Conservation (phyloP, 2,113 vertebrate genomes). For the Limanda limanda region DNA sequence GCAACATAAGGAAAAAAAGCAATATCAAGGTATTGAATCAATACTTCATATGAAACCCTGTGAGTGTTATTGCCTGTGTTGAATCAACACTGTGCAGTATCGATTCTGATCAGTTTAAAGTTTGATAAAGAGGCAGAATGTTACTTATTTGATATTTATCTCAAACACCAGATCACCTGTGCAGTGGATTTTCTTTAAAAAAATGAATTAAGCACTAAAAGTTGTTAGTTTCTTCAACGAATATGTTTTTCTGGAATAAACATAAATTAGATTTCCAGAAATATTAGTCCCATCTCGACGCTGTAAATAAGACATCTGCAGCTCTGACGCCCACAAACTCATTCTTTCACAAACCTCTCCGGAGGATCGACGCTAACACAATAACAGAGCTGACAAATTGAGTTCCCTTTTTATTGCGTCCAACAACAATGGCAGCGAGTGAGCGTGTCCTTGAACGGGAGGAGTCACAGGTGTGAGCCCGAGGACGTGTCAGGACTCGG, state of each 20-base stretch:
- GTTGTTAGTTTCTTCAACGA: background rate
- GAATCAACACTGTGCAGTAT: background rate
- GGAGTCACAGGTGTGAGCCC: slow-evolving; percentile 62
- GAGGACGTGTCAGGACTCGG: slow-evolving; percentile 53
- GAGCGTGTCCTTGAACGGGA: slow-evolving; percentile 66
- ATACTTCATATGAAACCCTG: too few species aligned
- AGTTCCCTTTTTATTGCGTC: slow-evolving; percentile 63
- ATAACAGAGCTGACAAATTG: slow-evolving; percentile 67
- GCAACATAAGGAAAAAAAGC: too few species aligned
- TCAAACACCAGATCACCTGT: background rate
- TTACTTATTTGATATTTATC: slow-evolving; percentile 14
- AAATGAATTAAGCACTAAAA: background rate
- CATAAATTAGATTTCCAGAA: slow-evolving; percentile 28
- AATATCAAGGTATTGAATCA: too few species aligned
- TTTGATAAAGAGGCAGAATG: background rate
- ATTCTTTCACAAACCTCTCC: slow-evolving; percentile 30
- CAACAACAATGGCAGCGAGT: slow-evolving; percentile 45
- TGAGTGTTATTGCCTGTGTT: too few species aligned
- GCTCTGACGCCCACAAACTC: slow-evolving; percentile 1
- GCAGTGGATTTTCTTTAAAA: background rate
- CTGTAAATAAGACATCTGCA: slow-evolving; percentile 35
- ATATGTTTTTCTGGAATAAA: background rate
- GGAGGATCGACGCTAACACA: slow-evolving; percentile 47
- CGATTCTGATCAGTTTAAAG: background rate
- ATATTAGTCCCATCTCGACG: slow-evolving; percentile 12